A percentile compares a stretch with the other conserved stretches of the same genome.
These are phyloP conservation scores for Platyscapa corneri DNA, from an alignment of 1,140 invertebrate species.

Conservation along the genomic window DNA sequence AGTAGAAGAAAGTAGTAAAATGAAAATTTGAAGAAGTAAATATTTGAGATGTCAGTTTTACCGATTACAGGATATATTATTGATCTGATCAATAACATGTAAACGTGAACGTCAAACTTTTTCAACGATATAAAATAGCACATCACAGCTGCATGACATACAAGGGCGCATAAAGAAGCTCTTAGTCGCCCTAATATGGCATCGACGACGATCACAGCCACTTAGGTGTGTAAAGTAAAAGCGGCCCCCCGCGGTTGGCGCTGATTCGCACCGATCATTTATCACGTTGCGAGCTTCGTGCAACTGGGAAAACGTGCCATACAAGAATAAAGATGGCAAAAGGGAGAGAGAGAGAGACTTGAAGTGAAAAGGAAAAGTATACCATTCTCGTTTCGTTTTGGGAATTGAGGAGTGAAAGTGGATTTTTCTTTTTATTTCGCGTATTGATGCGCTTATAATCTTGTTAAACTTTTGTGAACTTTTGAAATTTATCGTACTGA, in stretches of 20 bases:
- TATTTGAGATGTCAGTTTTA: too few relatives aligned
- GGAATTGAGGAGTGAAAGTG: conserved; percentile 33
- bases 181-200: conserved; percentile 7
- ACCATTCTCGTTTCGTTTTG: neutral
- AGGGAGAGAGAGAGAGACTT: neutral
- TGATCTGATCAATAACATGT: too few relatives aligned
- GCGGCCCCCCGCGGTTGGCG: neutral
- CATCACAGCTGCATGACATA: neutral
- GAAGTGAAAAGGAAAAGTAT: neutral
- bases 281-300: conserved; percentile 21
- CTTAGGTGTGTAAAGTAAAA: conserved; percentile 4
- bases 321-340: neutral
- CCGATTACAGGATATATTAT: too few relatives aligned
- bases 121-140: neutral
- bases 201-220: conserved; percentile 5
- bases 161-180: conserved; percentile 1
- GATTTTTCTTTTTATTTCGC: conserved; percentile 25
- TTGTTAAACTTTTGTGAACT: conserved; percentile 31
- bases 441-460: conserved; percentile 33
- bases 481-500: conserved; percentile 30
- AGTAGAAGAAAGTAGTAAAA: too few relatives aligned
- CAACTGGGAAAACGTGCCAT: conserved; percentile 14
- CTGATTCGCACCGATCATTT: conserved; percentile 48
- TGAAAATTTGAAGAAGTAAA: too few relatives aligned
- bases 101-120: neutral